Conservation (phyloP, 2,113 vertebrate species). For the Oriolus oriolus region DNA sequence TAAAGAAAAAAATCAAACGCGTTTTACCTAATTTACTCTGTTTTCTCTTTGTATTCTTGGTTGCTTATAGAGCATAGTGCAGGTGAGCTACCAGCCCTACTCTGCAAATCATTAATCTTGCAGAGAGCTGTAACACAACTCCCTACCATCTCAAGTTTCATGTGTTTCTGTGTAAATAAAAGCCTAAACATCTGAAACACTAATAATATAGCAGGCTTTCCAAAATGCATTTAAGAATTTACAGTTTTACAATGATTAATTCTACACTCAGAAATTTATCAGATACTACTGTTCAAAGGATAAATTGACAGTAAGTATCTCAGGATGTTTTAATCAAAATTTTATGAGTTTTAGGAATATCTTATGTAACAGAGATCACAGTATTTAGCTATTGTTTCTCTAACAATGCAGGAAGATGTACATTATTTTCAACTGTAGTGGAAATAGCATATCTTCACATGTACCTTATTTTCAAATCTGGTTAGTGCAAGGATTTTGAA, state of each 20-base stretch:
- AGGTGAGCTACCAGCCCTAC: neutral
- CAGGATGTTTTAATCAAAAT: neutral
- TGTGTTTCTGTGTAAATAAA: neutral
- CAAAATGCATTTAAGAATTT: neutral
- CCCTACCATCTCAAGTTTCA: neutral
- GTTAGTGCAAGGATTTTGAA: neutral
- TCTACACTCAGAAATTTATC: neutral
- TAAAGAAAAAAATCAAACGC: neutral
- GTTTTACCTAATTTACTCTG: neutral
- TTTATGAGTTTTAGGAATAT: neutral
- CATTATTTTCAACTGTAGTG: neutral
- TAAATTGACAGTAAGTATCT: neutral
- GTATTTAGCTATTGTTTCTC: neutral
- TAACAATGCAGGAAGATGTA: neutral
- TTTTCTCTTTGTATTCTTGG: neutral
- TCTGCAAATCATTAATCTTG: neutral
- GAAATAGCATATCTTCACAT: neutral
- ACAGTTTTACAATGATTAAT: neutral
- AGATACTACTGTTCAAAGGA: neutral
- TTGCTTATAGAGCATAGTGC: neutral
- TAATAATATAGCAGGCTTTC: neutral
- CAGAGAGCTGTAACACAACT: neutral
- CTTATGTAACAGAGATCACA: neutral
- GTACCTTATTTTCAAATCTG: neutral
- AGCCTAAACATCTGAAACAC: neutral